Evolutionary conservation across 2,113 vertebrate genomes (phyloP), one percentile per base, ranked within the genome.

Genomic region (Piliocolobus tephrosceles): DNA sequence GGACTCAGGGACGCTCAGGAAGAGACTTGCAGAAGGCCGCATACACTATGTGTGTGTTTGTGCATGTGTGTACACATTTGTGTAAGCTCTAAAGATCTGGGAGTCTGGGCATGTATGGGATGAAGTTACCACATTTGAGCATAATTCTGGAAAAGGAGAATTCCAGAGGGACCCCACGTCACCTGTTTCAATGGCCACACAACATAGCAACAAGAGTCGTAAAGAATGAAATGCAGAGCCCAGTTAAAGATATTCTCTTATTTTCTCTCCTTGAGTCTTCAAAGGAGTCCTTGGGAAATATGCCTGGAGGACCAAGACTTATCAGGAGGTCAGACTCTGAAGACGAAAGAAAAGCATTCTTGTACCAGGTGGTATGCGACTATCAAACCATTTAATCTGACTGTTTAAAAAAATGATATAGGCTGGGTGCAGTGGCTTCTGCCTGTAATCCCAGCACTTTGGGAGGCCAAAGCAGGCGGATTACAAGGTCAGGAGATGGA

Each of bases 221-320:
- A 17, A 18, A 23, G 57, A 82, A 85, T 3, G 45, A 38, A 18
- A 38, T 5, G 13, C 1, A 11, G 43, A 40, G 45, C 38, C 20
- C 57, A 30, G 0, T 0, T 3, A 38, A 66, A 52, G 12, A 47
- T 1, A 5, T 80, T 82, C 22, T n/a, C 40, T 23, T 73, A 23
- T 89, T 64, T 91, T 88, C 40, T 78, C 30, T 88, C 57, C 90
- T 61, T 20, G 79, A 81, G 38, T 30, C 79, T 89, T 78, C 14
- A 38, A 58, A 64, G 64, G 7, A 88, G 64, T 17, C n/a, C 20
- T 3, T 2, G 52, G 50, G 52, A 30, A 64, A 47, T 50, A 27
- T 8, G 35, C n/a, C 35, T 12, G 13, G 25, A 35, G 32, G 22
- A 22, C 45, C 66, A 43, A 6, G 55, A 45, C 3, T 83, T 72